A percentile compares a stretch with the other conserved stretches of the same genome.
These are phyloP conservation scores for Liodrosophila aerea DNA, from an alignment of 2,888 invertebrate species.

Conservation along the genomic window DNA sequence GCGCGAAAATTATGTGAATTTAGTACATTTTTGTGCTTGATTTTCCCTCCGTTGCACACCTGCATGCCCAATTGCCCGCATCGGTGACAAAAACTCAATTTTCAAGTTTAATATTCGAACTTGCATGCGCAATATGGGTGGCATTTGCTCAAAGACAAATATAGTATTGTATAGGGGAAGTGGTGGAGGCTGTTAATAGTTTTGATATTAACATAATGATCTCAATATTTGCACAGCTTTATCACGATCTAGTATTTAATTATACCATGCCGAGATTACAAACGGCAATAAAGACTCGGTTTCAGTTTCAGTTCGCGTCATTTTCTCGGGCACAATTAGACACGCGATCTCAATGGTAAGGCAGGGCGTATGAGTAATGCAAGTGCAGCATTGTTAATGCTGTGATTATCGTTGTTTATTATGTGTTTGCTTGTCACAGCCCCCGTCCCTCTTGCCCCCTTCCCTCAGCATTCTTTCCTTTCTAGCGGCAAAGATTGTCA, in stretches of 20 bases:
- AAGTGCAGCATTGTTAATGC: constrained; percentile 41
- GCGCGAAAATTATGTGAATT: constrained; percentile 66
- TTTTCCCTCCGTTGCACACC: constrained; percentile 56
- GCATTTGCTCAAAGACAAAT: constrained; percentile 31
- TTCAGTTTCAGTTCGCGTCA: constrained; percentile 28
- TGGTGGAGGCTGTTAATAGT: constrained; percentile 7
- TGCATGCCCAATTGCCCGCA: constrained; percentile 65
- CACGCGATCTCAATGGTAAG: constrained; percentile 62
- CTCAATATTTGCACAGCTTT: constrained; percentile 76
- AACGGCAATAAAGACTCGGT: constrained; percentile 22
- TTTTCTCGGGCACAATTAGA: constrained; percentile 57
- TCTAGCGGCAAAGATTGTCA: constrained; percentile 24
- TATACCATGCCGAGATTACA: constrained; percentile 47
- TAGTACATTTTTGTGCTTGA: constrained; percentile 42
- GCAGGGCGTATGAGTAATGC: constrained; percentile 75
- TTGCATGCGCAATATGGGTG: constrained; percentile 22
- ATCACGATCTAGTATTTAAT: constrained; percentile 70
- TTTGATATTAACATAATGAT: constrained; percentile 71
- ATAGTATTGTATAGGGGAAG: constrained; percentile 57
- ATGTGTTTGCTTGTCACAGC: constrained; percentile 23
- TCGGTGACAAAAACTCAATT: constrained; percentile 60
- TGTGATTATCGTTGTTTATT: constrained; percentile 31
- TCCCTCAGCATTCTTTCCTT: background rate
- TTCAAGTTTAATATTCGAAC: constrained; percentile 63
- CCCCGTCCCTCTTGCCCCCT: background rate